A percentile compares a stretch with the other conserved stretches of the same genome.
Conservation (phyloP, 2,113 vertebrate species). For the Scomber scombrus region DNA sequence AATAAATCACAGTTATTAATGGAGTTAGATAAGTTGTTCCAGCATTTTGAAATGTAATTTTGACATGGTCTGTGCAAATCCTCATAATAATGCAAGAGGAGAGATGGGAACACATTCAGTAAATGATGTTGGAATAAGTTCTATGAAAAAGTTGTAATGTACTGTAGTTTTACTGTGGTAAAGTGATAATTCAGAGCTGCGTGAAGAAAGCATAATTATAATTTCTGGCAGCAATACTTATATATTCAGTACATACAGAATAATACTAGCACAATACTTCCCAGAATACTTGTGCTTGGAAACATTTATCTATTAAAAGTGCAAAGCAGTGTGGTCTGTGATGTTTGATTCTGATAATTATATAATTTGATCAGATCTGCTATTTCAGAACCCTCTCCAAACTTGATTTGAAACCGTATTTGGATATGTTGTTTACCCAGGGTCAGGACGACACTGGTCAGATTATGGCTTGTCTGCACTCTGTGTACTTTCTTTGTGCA, state of each 20-base stretch:
- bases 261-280: background rate
- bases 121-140: background rate
- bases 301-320: background rate
- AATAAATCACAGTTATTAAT: background rate
- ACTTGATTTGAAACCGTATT: constrained; percentile 4
- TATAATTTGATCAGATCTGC: background rate
- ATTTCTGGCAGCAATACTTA: no score
- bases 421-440: background rate
- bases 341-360: background rate
- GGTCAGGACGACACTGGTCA: constrained; percentile 24
- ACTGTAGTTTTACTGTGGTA: background rate
- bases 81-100: no score
- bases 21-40: background rate
- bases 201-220: background rate
- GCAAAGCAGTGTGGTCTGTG: background rate
- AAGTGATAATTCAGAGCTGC: background rate
- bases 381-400: background rate
- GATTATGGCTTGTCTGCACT: constrained; percentile 46
- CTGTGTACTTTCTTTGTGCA: constrained; percentile 34
- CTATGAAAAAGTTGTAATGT: background rate
- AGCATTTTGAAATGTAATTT: no score
- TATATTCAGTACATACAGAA: no score
- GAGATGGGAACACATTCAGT: background rate
- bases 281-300: no score
- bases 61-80: no score